Conservation (phyloP, 2,113 vertebrate genomes). For the Eidolon helvum region DNA sequence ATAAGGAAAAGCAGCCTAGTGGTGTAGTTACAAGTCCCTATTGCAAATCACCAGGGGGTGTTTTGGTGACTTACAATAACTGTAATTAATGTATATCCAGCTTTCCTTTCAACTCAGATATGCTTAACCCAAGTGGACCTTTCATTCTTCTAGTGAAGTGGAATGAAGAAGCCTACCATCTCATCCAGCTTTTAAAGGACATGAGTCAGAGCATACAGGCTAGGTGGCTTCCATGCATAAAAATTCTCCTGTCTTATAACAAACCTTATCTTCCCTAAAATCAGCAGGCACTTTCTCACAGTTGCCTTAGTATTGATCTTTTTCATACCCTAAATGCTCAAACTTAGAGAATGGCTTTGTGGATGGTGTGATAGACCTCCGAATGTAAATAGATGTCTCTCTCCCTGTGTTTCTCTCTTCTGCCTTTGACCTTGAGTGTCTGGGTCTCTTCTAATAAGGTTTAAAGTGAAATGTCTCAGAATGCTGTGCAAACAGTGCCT, state of each 20-base stretch:
- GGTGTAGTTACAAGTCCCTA: not conserved
- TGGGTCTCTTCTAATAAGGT: conserved; percentile 26
- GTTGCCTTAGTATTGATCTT: not conserved
- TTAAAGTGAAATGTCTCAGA: not conserved
- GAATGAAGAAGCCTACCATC: not conserved
- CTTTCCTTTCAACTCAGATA: not conserved
- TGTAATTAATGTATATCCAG: not conserved
- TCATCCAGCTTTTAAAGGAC: not conserved
- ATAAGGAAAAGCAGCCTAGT: not conserved
- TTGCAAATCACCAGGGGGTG: not conserved
- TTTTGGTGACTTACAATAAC: conserved; percentile 15
- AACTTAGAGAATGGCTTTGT: not conserved
- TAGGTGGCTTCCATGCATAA: not conserved
- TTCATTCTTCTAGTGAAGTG: not conserved
- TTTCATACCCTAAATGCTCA: not conserved
- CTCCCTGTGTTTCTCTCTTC: not conserved
- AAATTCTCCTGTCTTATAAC: not conserved
- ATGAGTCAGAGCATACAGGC: not conserved
- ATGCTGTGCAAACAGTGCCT: not conserved
- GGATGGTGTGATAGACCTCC: not conserved
- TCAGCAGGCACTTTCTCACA: not conserved
- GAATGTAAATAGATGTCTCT: not conserved
- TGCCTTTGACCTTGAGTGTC: not conserved
- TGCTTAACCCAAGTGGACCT: not conserved
- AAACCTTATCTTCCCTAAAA: not conserved